phyloP scores from a whole-genome alignment of 2,797 vertebrate genomes.

The Enteromius unitaeniatus region DNA sequence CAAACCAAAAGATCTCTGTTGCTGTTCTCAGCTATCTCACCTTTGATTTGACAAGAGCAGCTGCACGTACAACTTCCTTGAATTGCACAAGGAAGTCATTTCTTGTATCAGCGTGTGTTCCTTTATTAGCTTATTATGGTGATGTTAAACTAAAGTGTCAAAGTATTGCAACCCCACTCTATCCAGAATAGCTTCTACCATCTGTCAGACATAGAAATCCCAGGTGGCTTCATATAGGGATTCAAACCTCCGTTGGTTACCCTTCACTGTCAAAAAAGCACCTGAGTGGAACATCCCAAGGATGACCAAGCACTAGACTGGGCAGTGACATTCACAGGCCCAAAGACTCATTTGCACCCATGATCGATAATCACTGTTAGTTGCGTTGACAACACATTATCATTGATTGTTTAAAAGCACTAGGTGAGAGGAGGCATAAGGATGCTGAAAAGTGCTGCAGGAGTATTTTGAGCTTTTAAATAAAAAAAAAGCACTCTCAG shows the following conservation, averaged over 20 bases:
- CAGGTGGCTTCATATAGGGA: constrained; percentile 70
- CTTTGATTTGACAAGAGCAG: constrained; percentile 45
- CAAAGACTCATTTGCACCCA: constrained; percentile 70
- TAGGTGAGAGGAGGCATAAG: constrained; percentile 31
- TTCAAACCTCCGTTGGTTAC: constrained; percentile 70
- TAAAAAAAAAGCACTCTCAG: not conserved
- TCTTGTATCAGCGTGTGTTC: constrained; percentile 25
- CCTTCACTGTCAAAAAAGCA: constrained; percentile 71
- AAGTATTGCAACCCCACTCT: constrained; percentile 50
- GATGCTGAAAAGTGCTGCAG: not conserved
- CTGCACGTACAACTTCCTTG: constrained; percentile 32
- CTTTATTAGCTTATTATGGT: constrained; percentile 62
- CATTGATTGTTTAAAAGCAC: constrained; percentile 53
- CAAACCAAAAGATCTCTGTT: constrained; percentile 39
- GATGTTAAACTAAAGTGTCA: constrained; percentile 57
- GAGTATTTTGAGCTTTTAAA: constrained; percentile 5
- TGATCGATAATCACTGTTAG: constrained; percentile 69
- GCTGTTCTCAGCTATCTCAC: constrained; percentile 15
- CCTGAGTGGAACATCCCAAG: constrained; percentile 71
- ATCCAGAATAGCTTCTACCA: constrained; percentile 70
- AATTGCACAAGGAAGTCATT: constrained; percentile 36
- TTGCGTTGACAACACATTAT: constrained; percentile 70
- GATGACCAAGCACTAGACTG: constrained; percentile 67
- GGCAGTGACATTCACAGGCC: constrained; percentile 61
- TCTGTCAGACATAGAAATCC: constrained; percentile 77